These are phyloP conservation scores for Laupala kohalensis DNA, from an alignment of 1,140 invertebrate species.

Conservation along the genomic window DNA sequence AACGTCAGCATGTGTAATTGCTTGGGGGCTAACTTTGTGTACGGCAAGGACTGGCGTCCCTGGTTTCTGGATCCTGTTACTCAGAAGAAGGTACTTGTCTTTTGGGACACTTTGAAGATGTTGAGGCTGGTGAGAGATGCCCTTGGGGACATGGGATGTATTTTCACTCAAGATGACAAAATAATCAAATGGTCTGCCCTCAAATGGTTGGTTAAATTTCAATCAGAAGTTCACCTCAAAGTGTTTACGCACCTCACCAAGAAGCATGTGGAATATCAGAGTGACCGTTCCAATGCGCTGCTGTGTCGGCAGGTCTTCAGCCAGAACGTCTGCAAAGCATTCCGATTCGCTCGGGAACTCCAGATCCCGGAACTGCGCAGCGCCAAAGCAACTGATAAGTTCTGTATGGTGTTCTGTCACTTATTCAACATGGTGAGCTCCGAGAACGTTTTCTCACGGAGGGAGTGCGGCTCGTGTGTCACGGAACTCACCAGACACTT, in stretches of 20 bases:
- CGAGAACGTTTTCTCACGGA: neutral
- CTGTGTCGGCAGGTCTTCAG: neutral
- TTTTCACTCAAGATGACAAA: neutral
- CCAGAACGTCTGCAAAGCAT: neutral
- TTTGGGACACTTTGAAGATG: neutral
- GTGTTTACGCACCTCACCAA: neutral
- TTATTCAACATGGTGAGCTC: neutral
- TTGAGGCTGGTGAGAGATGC: neutral
- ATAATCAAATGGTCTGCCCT: neutral
- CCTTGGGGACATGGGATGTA: neutral
- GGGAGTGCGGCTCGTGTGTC: neutral
- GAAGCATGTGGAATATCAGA: neutral
- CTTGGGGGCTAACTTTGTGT: neutral
- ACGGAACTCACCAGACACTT: neutral
- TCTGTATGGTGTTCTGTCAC: neutral
- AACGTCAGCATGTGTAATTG: neutral
- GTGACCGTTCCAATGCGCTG: neutral
- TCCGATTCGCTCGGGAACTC: neutral
- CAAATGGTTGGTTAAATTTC: neutral
- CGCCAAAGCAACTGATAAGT: neutral
- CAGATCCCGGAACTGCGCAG: neutral
- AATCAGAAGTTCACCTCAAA: neutral
- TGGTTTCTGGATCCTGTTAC: neutral
- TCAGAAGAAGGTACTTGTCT: neutral
- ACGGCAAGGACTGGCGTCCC: neutral